A percentile compares a stretch with the other conserved stretches of the same genome.
These are phyloP conservation scores for Pantelozetes paolii DNA, from an alignment of 2,888 invertebrate genomes.

Conservation along the genomic window DNA sequence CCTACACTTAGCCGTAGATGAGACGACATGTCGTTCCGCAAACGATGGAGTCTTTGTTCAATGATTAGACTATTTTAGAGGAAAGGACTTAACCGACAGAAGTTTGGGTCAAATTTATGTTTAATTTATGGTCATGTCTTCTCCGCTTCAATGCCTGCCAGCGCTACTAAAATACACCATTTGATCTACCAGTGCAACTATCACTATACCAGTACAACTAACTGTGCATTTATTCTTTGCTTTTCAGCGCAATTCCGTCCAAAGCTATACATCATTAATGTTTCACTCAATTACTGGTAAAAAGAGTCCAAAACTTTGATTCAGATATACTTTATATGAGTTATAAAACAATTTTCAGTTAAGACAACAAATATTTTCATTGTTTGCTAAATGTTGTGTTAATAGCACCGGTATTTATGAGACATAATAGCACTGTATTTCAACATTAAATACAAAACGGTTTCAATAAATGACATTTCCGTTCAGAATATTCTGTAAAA, in stretches of 20 bases:
- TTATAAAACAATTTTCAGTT: constrained; percentile 25
- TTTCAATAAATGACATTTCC: not conserved
- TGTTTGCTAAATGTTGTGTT: constrained; percentile 12
- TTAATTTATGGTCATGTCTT: constrained; percentile 33
- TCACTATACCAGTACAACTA: not conserved
- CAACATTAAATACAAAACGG: not conserved
- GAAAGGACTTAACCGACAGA: not conserved
- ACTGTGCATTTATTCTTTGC: not conserved
- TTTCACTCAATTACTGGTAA: constrained; percentile 29
- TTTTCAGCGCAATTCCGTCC: constrained; percentile 25
- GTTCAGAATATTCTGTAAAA: not conserved
- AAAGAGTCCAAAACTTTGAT: not conserved
- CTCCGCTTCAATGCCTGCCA: constrained; percentile 13
- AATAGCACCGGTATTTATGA: not conserved
- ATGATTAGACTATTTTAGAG: constrained; percentile 20
- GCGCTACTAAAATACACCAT: not conserved
- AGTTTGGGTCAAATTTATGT: constrained; percentile 34
- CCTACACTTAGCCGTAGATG: not conserved
- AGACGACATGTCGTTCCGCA: not conserved
- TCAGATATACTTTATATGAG: constrained; percentile 3
- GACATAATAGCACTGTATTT: not conserved
- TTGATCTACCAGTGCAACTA: constrained; percentile 3
- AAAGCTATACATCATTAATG: constrained; percentile 38
- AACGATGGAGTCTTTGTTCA: constrained; percentile 25
- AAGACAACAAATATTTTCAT: constrained; percentile 25